phyloP scores from a whole-genome alignment of 2,797 vertebrate genomes.

The Cirrhinus molitorella region DNA sequence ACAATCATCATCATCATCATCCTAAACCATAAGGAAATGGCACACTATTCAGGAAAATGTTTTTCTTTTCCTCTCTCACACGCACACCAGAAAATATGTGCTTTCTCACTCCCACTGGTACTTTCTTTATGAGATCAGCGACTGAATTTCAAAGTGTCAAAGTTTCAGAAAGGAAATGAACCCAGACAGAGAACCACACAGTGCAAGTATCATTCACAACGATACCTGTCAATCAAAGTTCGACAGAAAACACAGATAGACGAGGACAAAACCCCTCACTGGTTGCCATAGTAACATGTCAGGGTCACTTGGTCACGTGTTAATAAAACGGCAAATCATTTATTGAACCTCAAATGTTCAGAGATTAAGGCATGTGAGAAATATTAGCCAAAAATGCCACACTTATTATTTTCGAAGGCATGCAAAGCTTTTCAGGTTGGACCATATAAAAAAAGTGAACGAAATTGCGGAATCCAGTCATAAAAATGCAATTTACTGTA shows the following conservation, averaged over 20 bases:
- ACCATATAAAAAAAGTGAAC: too few species aligned
- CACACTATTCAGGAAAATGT: background rate
- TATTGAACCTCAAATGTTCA: background rate
- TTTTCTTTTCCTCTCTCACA: background rate
- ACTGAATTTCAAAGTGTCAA: background rate
- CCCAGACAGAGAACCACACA: background rate
- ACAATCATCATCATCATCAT: constrained; percentile 40
- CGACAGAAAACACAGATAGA: background rate
- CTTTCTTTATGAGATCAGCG: constrained; percentile 30
- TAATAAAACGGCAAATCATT: background rate
- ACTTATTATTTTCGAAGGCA: too few species aligned
- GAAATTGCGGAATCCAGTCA: too few species aligned
- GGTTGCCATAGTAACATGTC: background rate
- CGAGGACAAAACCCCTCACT: background rate
- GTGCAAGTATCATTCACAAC: constrained; percentile 5
- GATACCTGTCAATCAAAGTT: constrained; percentile 27
- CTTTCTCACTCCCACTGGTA: background rate
- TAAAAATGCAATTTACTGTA: too few species aligned
- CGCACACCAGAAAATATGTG: background rate
- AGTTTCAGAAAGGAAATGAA: constrained; percentile 18
- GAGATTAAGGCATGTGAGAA: too few species aligned
- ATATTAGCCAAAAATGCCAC: too few species aligned
- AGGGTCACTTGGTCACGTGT: background rate
- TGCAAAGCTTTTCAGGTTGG: too few species aligned
- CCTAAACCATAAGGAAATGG: constrained; percentile 45